phyloP scores from a whole-genome alignment of 2,113 vertebrate species.

The Plestiodon gilberti region DNA sequence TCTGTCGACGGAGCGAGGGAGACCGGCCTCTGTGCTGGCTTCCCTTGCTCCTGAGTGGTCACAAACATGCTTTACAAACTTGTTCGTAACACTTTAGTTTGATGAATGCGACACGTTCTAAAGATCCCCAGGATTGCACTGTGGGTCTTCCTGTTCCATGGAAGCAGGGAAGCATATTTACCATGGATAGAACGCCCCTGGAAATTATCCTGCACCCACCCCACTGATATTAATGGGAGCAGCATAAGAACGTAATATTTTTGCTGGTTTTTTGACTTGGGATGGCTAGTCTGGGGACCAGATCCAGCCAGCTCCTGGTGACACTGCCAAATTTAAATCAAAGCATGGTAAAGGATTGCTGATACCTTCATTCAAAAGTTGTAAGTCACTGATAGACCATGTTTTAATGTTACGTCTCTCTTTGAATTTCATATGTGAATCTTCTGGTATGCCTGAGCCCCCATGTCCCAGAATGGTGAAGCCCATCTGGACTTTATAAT shows the following conservation, averaged over 20 bases:
- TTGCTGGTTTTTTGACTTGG: too few relatives aligned
- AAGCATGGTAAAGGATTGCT: background rate
- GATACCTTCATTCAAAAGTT: background rate
- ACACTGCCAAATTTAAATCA: too few relatives aligned
- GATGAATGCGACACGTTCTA: too few relatives aligned
- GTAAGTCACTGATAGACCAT: background rate
- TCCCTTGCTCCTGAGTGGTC: too few relatives aligned
- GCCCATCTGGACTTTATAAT: background rate
- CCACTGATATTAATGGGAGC: background rate
- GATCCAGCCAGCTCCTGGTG: too few relatives aligned
- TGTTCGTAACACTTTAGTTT: too few relatives aligned
- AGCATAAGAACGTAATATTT: background rate
- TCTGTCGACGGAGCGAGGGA: too few relatives aligned
- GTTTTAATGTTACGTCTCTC: background rate
- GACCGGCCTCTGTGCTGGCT: too few relatives aligned
- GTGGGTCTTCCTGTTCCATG: background rate
- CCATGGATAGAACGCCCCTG: background rate
- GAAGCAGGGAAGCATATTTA: too few relatives aligned
- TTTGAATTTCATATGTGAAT: too few relatives aligned
- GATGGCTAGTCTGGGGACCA: background rate
- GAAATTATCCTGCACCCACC: background rate
- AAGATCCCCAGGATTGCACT: too few relatives aligned
- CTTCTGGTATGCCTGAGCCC: background rate
- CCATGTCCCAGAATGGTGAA: background rate
- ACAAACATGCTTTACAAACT: too few relatives aligned